These are phyloP conservation scores for Neodiprion fabricii DNA, from an alignment of 1,140 invertebrate genomes.

Conservation along the genomic window DNA sequence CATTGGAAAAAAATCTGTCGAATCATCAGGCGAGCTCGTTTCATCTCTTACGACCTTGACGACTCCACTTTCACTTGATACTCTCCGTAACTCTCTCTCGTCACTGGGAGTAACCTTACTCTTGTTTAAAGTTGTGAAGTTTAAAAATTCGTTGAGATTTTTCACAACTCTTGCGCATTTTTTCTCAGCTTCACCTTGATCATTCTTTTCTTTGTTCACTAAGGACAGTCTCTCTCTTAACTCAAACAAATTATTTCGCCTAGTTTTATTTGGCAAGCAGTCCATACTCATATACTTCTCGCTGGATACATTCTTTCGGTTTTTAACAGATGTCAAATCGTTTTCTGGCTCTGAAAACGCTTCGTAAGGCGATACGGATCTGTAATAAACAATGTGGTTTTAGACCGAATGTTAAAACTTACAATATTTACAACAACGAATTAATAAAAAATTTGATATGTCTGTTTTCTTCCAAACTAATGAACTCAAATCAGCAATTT, in stretches of 20 bases:
- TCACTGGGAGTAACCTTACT: slow-evolving; percentile 54
- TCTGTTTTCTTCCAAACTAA: slow-evolving; percentile 10
- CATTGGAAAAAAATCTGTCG: slow-evolving; percentile 83
- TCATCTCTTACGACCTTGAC: slow-evolving; percentile 59
- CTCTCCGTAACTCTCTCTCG: slow-evolving; percentile 48
- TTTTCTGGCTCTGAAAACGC: slow-evolving; percentile 43
- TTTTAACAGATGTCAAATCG: slow-evolving; percentile 43
- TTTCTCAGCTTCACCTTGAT: slow-evolving; percentile 42
- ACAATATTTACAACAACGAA: slow-evolving; percentile 18
- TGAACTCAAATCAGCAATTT: neutral
- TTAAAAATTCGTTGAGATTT: slow-evolving; percentile 85
- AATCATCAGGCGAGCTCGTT: slow-evolving; percentile 77
- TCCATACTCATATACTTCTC: slow-evolving; percentile 53
- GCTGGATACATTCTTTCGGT: slow-evolving; percentile 46
- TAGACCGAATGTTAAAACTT: slow-evolving; percentile 6
- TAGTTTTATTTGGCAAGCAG: slow-evolving; percentile 40
- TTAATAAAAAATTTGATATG: slow-evolving; percentile 13
- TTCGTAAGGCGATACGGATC: slow-evolving; percentile 35
- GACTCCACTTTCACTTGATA: slow-evolving; percentile 48
- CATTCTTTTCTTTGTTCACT: slow-evolving; percentile 36
- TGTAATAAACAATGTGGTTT: slow-evolving; percentile 22
- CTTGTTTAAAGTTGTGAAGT: slow-evolving; percentile 74
- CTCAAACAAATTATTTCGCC: slow-evolving; percentile 34
- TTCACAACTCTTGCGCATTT: slow-evolving; percentile 69
- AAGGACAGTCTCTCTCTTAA: slow-evolving; percentile 37